A percentile compares a stretch with the other conserved stretches of the same genome.
These are phyloP conservation scores for Pachliopta kotzebuea DNA, from an alignment of 2,888 invertebrate genomes.

Conservation along the genomic window DNA sequence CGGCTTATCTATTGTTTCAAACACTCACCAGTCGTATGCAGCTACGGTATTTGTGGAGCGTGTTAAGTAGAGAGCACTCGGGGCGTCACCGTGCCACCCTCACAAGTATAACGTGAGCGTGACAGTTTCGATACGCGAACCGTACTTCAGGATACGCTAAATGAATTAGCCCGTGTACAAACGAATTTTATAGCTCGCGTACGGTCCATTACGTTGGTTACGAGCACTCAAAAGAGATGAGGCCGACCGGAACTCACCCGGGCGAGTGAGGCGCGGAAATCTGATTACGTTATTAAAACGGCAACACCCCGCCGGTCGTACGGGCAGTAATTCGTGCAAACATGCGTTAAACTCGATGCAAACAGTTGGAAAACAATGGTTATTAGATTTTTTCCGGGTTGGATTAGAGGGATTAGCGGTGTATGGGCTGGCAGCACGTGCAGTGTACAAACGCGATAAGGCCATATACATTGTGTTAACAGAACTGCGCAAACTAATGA, in stretches of 20 bases:
- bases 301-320: constrained; percentile 52
- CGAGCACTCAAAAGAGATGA: constrained; percentile 36
- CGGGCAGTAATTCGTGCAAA: constrained; percentile 62
- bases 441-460: constrained; percentile 46
- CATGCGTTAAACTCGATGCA: constrained; percentile 55
- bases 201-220: constrained; percentile 44
- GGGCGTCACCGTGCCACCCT: constrained; percentile 44
- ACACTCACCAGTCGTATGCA: constrained; percentile 51
- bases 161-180: constrained; percentile 41
- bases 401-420: constrained; percentile 68
- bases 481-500: not conserved
- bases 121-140: constrained; percentile 5
- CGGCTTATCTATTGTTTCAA: constrained; percentile 56
- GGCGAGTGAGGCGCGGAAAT: constrained; percentile 49
- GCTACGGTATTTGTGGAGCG: constrained; percentile 50
- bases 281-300: constrained; percentile 61
- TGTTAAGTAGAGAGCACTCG: constrained; percentile 52
- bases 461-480: not conserved
- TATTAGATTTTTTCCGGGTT: constrained; percentile 70
- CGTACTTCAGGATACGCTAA: constrained; percentile 14
- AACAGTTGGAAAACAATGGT: constrained; percentile 69
- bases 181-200: constrained; percentile 51
- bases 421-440: constrained; percentile 56
- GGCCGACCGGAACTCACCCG: constrained; percentile 41
- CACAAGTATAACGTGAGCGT: constrained; percentile 37